Evolutionary conservation across 2,797 vertebrate species (phyloP).

Genomic region (Nannoperca obscura): DNA sequence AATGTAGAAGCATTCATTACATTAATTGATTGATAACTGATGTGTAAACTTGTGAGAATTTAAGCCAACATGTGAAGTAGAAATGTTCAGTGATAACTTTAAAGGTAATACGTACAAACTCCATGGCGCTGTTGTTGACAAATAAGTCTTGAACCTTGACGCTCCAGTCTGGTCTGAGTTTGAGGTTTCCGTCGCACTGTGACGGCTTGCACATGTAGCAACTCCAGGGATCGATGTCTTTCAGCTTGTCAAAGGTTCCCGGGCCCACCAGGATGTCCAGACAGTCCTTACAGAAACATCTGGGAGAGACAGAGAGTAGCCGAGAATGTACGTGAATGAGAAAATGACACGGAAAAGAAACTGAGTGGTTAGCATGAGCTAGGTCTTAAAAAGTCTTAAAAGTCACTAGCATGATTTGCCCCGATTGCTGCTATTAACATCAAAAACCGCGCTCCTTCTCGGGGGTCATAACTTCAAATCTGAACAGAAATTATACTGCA

Average conservation of each 20-base stretch:
- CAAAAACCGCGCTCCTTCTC: neutral
- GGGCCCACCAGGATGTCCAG: conserved; percentile 90
- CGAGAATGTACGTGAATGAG: neutral
- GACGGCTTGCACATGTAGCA: conserved; percentile 92
- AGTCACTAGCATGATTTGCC: too few species aligned
- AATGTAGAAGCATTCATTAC: neutral
- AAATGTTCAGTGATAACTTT: neutral
- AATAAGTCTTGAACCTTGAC: conserved; percentile 92
- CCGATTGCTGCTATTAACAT: neutral
- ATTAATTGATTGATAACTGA: neutral
- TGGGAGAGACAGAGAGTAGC: conserved; percentile 55
- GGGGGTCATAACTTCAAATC: neutral
- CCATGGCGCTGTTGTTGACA: conserved; percentile 89
- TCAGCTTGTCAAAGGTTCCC: conserved; percentile 87
- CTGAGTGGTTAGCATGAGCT: neutral
- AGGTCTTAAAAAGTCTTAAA: neutral
- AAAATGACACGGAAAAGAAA: neutral
- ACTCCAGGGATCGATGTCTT: conserved; percentile 93
- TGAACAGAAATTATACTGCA: neutral
- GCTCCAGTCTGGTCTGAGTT: conserved; percentile 91
- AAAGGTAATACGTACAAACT: conserved; percentile 87
- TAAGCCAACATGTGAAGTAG: neutral
- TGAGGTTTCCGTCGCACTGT: conserved; percentile 85
- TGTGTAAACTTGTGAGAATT: neutral
- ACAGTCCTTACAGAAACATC: conserved; percentile 97